Evolutionary conservation across 92 coral and sea anemone genomes (phyloP).

Genomic region (Porites lobata): DNA sequence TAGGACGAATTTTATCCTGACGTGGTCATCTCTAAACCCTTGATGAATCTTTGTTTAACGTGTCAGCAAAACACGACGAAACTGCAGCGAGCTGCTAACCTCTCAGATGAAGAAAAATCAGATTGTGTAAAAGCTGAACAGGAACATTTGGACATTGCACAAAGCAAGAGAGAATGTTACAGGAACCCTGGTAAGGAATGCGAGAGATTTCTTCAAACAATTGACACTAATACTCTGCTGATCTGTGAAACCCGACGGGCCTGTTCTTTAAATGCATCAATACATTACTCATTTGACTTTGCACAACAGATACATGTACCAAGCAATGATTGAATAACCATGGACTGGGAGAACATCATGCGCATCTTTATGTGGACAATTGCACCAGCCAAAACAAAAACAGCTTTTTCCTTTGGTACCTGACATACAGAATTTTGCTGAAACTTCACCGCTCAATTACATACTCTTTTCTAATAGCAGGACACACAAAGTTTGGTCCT

Average conservation of each 20-base stretch:
- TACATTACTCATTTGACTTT: no score
- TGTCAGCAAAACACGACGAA: conserved; percentile 50
- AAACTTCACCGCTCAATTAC: no score
- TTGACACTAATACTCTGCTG: not conserved
- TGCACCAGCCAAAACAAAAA: no score
- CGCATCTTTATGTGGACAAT: no score
- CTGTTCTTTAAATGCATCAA: conserved; percentile 26
- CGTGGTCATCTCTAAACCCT: conserved; percentile 29
- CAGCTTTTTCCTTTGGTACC: no score
- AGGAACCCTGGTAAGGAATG: no score
- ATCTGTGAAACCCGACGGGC: not conserved
- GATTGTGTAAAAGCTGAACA: conserved; percentile 11
- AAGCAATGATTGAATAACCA: no score
- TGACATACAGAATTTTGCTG: no score
- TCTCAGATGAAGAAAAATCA: conserved; percentile 1
- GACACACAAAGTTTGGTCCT: no score
- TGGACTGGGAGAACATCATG: no score
- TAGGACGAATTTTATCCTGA: not conserved
- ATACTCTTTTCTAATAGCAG: no score
- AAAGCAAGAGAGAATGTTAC: conserved; percentile 40
- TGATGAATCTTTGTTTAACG: conserved; percentile 30
- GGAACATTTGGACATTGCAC: conserved; percentile 8
- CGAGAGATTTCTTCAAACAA: not conserved
- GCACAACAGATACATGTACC: no score
- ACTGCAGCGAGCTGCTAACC: not conserved